Conservation (phyloP, 1,140 invertebrate genomes). For the Halictus rubicundus region DNA sequence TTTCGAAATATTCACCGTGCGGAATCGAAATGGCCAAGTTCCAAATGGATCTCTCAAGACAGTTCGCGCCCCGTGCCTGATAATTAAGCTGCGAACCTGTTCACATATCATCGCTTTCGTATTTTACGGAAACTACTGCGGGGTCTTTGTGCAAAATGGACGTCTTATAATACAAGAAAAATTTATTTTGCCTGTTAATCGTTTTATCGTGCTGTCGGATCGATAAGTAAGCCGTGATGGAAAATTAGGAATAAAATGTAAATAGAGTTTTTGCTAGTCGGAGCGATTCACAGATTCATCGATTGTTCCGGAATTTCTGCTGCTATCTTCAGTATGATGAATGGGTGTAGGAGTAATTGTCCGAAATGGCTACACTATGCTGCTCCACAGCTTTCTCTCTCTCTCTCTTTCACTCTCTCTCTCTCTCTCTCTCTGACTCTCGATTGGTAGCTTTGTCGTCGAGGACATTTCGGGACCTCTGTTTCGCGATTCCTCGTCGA, state of each 20-base stretch:
- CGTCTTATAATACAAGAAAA: too few relatives aligned
- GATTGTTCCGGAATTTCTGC: constrained; percentile 66
- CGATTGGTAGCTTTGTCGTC: constrained; percentile 63
- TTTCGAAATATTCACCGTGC: not conserved
- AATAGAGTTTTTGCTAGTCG: not conserved
- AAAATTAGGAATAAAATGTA: not conserved
- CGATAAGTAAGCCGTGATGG: too few relatives aligned
- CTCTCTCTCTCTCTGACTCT: not conserved
- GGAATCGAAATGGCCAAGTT: not conserved
- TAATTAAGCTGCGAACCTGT: not conserved
- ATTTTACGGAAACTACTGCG: too few relatives aligned
- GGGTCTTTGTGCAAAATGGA: too few relatives aligned
- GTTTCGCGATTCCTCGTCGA: constrained; percentile 37
- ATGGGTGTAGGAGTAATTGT: constrained; percentile 63
- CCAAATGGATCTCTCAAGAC: not conserved
- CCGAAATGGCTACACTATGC: constrained; percentile 56
- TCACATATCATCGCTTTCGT: too few relatives aligned
- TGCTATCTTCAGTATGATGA: constrained; percentile 57
- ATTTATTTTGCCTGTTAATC: too few relatives aligned
- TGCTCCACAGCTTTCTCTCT: constrained; percentile 55
- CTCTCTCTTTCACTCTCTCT: not conserved
- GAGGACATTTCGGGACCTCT: constrained; percentile 45
- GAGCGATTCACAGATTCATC: constrained; percentile 46
- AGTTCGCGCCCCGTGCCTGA: not conserved
- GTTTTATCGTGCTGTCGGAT: too few relatives aligned